These are phyloP conservation scores for Toxotes chatareus DNA, from an alignment of 2,113 vertebrate species.

Conservation along the genomic window DNA sequence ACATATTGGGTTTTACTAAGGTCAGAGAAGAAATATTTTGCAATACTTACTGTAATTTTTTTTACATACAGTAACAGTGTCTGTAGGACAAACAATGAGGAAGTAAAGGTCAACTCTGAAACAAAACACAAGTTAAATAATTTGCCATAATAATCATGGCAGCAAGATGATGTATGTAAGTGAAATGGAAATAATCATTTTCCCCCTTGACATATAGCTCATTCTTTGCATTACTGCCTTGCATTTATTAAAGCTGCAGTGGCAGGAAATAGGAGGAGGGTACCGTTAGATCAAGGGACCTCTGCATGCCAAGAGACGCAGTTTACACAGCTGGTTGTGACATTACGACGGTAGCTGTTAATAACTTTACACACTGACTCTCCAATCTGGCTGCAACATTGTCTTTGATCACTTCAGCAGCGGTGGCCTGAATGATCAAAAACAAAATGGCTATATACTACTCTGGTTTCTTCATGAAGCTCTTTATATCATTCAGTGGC, in stretches of 20 bases:
- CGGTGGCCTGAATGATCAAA: not conserved
- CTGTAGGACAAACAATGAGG: not conserved
- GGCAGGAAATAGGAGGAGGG: conserved; percentile 14
- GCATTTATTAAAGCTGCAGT: conserved; percentile 6
- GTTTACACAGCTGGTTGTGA: conserved; percentile 41
- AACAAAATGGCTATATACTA: not conserved
- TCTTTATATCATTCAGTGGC: conserved; percentile 28
- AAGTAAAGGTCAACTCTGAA: not conserved
- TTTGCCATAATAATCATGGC: not conserved
- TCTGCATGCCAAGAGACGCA: conserved; percentile 13
- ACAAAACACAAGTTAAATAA: not conserved
- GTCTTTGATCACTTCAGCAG: conserved; percentile 33
- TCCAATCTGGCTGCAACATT: conserved; percentile 25
- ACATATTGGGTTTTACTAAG: not conserved
- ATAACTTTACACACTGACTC: conserved; percentile 28
- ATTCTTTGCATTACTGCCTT: not conserved
- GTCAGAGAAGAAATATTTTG: too few relatives aligned
- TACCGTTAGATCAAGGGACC: conserved; percentile 21
- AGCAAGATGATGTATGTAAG: not conserved
- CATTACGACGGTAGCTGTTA: conserved; percentile 33
- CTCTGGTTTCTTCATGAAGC: not conserved
- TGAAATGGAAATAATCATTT: not conserved
- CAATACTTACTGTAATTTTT: not conserved
- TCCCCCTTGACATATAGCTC: not conserved
- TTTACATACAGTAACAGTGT: not conserved